These are phyloP conservation scores for Xanthorhoe spadicearia DNA, from an alignment of 2,888 invertebrate species.

Conservation along the genomic window DNA sequence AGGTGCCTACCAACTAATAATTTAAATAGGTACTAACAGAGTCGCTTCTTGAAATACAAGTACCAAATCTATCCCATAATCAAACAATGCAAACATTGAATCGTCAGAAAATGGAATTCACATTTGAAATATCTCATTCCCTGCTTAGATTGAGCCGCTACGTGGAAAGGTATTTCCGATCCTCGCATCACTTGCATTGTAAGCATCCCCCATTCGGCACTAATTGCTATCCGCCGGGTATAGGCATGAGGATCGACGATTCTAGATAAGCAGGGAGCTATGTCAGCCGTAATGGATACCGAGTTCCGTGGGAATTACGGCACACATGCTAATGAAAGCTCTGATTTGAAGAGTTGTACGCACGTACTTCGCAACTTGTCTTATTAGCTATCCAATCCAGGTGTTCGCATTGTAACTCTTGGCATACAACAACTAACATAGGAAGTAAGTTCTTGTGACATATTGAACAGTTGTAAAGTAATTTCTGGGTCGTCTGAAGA, in stretches of 20 bases:
- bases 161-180: slow-evolving; percentile 33
- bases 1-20: no score
- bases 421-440: neutral
- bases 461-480: no score
- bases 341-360: slow-evolving; percentile 19
- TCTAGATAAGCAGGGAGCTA: slow-evolving; percentile 33
- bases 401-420: slow-evolving; percentile 1
- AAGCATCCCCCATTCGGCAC: slow-evolving; percentile 36
- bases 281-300: slow-evolving; percentile 34
- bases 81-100: slow-evolving; percentile 27
- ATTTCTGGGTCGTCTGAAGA: no score
- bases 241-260: slow-evolving; percentile 31
- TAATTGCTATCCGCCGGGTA: slow-evolving; percentile 34
- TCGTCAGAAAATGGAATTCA: slow-evolving; percentile 28
- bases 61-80: slow-evolving; percentile 1
- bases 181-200: slow-evolving; percentile 36
- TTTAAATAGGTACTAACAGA: neutral
- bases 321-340: slow-evolving; percentile 29
- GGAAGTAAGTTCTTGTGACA: neutral
- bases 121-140: slow-evolving; percentile 34
- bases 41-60: neutral
- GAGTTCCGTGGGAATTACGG: slow-evolving; percentile 26
- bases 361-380: slow-evolving; percentile 16
- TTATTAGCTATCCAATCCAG: slow-evolving; percentile 18
- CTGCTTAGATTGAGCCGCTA: slow-evolving; percentile 33